These are phyloP conservation scores for Lophotis ruficrista DNA, from an alignment of 2,113 vertebrate species.

Conservation along the genomic window DNA sequence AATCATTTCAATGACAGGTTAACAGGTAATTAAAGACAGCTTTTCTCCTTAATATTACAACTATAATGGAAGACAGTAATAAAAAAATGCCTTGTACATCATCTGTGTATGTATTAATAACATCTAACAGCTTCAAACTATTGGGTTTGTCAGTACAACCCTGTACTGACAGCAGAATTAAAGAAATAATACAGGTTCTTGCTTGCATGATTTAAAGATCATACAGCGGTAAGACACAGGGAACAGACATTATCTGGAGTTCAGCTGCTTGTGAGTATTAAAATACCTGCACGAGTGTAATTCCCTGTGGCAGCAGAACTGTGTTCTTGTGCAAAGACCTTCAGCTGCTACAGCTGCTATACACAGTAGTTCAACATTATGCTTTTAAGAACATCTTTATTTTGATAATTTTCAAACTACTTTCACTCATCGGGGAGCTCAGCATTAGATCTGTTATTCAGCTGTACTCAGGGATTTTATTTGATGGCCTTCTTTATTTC, in stretches of 20 bases:
- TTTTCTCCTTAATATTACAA: constrained; percentile 20
- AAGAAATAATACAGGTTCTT: background rate
- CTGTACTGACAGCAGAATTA: background rate
- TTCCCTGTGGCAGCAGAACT: background rate
- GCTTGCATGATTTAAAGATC: constrained; percentile 3
- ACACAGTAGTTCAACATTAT: background rate
- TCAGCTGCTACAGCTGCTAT: background rate
- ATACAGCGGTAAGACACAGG: background rate
- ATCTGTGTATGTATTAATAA: background rate
- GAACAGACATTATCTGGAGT: background rate
- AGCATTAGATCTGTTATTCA: background rate
- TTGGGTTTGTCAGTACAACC: background rate
- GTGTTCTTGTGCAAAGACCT: background rate
- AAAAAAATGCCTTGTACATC: background rate
- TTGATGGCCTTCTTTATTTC: background rate
- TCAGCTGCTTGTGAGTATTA: background rate
- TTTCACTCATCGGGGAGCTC: background rate
- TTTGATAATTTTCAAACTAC: background rate
- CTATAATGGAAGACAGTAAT: background rate
- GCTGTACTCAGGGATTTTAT: background rate
- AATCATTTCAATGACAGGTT: constrained; percentile 7
- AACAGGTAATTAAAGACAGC: constrained; percentile 25
- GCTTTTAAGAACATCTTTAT: background rate
- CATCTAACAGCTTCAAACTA: constrained; percentile 34
- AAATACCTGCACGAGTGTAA: background rate